phyloP scores from a whole-genome alignment of 2,888 invertebrate species.

The Amiota mariae region DNA sequence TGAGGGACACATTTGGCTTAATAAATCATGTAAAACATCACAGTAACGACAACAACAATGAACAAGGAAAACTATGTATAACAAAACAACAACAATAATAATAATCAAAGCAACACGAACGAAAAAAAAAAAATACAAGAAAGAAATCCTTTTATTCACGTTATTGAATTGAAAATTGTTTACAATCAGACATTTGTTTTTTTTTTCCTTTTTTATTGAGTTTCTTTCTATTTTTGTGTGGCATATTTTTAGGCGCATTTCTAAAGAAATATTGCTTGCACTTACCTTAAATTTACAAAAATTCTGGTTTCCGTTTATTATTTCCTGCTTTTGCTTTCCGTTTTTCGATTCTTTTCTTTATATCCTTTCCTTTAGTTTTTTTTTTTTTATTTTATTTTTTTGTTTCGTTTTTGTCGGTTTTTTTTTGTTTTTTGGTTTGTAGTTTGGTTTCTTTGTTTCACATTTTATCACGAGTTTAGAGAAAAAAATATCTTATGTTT shows the following conservation, averaged over 20 bases:
- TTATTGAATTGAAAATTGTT: too few relatives aligned
- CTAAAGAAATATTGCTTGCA: background rate
- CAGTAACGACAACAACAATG: too few relatives aligned
- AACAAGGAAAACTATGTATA: background rate
- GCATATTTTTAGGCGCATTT: slow-evolving; percentile 20
- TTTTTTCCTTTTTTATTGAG: too few relatives aligned
- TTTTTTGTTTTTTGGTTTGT: background rate
- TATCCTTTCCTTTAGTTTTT: background rate
- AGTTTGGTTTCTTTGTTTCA: slow-evolving; percentile 3
- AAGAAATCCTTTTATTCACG: background rate
- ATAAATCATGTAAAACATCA: slow-evolving; percentile 22
- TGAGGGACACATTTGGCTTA: slow-evolving; percentile 1
- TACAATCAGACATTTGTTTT: too few relatives aligned
- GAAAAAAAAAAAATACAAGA: background rate
- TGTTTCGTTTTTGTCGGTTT: background rate
- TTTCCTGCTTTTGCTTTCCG: background rate
- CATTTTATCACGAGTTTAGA: background rate
- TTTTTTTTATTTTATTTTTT: background rate
- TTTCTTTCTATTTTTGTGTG: background rate
- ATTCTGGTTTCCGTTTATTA: background rate
- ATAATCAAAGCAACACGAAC: too few relatives aligned
- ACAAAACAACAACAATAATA: too few relatives aligned
- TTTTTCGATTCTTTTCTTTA: background rate
- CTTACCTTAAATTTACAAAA: slow-evolving; percentile 25
- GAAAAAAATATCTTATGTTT: too few relatives aligned